These are phyloP conservation scores for Campoplex capitator DNA, from an alignment of 2,888 invertebrate species.

Conservation along the genomic window DNA sequence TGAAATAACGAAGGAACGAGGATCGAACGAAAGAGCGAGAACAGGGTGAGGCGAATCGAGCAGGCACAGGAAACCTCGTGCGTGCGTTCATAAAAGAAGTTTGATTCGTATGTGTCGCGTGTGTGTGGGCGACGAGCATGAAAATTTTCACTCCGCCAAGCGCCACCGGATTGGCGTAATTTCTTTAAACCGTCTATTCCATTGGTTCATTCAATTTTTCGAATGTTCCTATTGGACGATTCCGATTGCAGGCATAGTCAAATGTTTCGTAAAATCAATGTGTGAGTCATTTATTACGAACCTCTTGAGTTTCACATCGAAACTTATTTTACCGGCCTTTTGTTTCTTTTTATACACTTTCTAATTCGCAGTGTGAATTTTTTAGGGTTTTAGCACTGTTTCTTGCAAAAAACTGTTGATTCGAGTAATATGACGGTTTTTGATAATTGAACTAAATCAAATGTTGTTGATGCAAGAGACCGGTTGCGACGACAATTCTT, in stretches of 20 bases:
- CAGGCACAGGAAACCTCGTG: constrained; percentile 58
- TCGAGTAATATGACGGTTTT: neutral
- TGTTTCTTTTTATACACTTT: neutral
- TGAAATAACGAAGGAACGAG: constrained; percentile 47
- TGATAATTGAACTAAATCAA: constrained; percentile 1
- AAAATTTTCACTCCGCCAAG: constrained; percentile 31
- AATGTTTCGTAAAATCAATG: constrained; percentile 21
- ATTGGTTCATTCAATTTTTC: constrained; percentile 28
- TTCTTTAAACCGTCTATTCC: neutral
- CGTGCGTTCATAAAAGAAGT: constrained; percentile 14
- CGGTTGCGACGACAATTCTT: constrained; percentile 46
- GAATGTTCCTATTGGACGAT: constrained; percentile 23
- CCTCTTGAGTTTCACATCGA: constrained; percentile 20
- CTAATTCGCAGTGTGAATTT: neutral
- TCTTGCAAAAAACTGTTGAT: neutral
- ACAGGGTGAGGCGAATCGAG: constrained; percentile 65
- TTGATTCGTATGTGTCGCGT: constrained; percentile 2
- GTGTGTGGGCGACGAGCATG: constrained; percentile 29
- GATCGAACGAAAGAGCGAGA: constrained; percentile 39
- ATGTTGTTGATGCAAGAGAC: neutral
- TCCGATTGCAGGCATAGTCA: constrained; percentile 9
- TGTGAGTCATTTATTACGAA: constrained; percentile 47
- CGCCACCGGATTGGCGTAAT: constrained; percentile 20
- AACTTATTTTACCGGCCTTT: constrained; percentile 29
- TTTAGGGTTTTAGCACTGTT: neutral